Conservation (phyloP, 2,113 vertebrate species). For the Nothobranchius kuhntae region DNA sequence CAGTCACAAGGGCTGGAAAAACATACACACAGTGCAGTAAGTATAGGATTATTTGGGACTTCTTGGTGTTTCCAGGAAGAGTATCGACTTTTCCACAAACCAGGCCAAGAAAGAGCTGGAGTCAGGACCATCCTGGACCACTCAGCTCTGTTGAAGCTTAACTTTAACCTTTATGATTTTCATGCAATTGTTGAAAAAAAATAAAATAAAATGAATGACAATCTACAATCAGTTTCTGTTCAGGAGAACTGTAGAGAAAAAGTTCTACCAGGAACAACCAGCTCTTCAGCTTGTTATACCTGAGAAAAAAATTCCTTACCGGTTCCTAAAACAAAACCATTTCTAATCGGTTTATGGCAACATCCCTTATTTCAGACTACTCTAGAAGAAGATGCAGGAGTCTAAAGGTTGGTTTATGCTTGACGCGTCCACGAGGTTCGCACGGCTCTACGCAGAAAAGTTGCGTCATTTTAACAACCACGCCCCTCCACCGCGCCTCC, state of each 20-base stretch:
- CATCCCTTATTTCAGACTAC: no score
- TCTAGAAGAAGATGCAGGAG: no score
- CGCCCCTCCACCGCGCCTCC: no score
- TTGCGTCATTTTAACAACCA: no score
- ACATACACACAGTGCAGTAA: conserved; percentile 20
- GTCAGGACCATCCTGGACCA: conserved; percentile 28
- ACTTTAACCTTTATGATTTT: conserved; percentile 13
- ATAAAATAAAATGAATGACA: background rate
- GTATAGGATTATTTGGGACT: background rate
- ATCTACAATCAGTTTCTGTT: background rate
- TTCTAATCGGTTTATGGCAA: conserved; percentile 4
- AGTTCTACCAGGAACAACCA: conserved; percentile 1
- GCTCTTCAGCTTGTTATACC: conserved; percentile 7
- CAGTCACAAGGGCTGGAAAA: conserved; percentile 29
- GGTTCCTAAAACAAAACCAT: no score
- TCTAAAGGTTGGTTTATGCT: no score
- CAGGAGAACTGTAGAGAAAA: background rate
- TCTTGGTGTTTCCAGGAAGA: conserved; percentile 49
- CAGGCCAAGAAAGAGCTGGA: conserved; percentile 33
- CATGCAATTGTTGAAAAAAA: no score
- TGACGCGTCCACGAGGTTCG: no score
- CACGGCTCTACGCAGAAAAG: no score
- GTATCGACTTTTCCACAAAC: conserved; percentile 45
- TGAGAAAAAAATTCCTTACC: conserved; percentile 1
- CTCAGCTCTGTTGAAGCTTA: background rate